Evolutionary conservation across 2,113 vertebrate species (phyloP).

Genomic region (Pagrus major): DNA sequence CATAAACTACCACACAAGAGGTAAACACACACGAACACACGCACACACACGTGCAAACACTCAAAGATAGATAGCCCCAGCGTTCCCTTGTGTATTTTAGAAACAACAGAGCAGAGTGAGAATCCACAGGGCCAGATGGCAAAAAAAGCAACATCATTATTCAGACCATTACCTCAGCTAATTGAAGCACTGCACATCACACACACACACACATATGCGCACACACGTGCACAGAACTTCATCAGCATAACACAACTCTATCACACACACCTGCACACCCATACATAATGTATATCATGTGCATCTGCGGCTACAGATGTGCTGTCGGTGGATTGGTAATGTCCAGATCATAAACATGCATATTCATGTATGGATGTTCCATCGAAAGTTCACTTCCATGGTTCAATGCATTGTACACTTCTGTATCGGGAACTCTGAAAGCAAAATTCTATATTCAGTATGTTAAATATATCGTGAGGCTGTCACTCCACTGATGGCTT

Average conservation of each 20-base stretch:
- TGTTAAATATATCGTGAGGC: neutral
- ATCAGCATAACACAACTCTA: conserved; percentile 34
- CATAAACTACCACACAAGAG: conserved; percentile 19
- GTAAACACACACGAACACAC: neutral
- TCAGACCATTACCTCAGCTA: conserved; percentile 84
- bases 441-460: neutral
- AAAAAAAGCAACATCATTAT: conserved; percentile 84
- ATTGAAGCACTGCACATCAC: conserved; percentile 73
- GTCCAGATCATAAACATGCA: neutral
- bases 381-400: neutral
- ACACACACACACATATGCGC: conserved; percentile 17
- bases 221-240: conserved; percentile 18
- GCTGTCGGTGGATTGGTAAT: neutral
- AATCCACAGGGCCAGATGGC: conserved; percentile 82
- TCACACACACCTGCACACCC: conserved; percentile 19
- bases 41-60: conserved; percentile 20
- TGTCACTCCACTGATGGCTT: neutral
- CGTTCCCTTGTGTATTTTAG: conserved; percentile 60
- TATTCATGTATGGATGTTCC: neutral
- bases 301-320: conserved; percentile 32
- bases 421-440: neutral
- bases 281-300: neutral
- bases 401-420: neutral
- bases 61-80: conserved; percentile 23
- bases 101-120: conserved; percentile 61